Evolutionary conservation across 2,113 vertebrate species (phyloP).

Genomic region (Hydropotes inermis): DNA sequence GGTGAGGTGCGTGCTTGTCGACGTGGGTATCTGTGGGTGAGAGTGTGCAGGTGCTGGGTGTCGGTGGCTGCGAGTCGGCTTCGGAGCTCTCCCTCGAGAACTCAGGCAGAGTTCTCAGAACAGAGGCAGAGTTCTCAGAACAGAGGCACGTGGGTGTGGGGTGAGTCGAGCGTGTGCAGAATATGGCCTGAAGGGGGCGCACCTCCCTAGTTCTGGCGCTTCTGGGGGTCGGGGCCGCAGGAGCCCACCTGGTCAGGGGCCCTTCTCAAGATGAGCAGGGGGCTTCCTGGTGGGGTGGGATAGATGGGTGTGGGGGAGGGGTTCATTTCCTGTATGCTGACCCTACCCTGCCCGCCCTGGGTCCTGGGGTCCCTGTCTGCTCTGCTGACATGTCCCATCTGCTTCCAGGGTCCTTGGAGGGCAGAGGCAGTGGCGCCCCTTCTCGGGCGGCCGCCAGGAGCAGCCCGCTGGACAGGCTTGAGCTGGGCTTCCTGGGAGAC

Average conservation of each 20-base stretch:
- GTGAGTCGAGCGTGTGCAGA: rapidly evolving
- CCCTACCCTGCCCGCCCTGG: rapidly evolving
- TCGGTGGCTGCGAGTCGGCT: rapidly evolving
- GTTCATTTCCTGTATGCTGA: too few relatives aligned
- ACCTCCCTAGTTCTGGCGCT: background rate
- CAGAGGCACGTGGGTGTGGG: rapidly evolving
- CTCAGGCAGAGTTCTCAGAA: too few relatives aligned
- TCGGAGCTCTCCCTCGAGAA: background rate
- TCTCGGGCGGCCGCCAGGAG: background rate
- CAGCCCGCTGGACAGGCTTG: background rate
- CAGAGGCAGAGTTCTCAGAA: too few relatives aligned
- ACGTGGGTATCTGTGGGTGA: background rate
- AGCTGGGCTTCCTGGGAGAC: background rate
- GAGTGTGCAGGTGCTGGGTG: rapidly evolving
- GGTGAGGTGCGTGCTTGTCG: rapidly evolving
- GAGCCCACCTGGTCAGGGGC: background rate
- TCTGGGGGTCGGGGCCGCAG: rapidly evolving
- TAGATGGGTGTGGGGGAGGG: rapidly evolving
- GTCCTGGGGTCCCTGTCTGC: rapidly evolving
- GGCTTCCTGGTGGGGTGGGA: background rate
- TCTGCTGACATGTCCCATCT: rapidly evolving
- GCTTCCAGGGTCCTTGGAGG: constrained; percentile 44
- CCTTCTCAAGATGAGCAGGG: background rate
- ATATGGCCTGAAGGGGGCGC: rapidly evolving
- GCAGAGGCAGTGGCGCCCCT: background rate